Evolutionary conservation across 1,140 invertebrate species (phyloP).

Genomic region (Heliconius himera): DNA sequence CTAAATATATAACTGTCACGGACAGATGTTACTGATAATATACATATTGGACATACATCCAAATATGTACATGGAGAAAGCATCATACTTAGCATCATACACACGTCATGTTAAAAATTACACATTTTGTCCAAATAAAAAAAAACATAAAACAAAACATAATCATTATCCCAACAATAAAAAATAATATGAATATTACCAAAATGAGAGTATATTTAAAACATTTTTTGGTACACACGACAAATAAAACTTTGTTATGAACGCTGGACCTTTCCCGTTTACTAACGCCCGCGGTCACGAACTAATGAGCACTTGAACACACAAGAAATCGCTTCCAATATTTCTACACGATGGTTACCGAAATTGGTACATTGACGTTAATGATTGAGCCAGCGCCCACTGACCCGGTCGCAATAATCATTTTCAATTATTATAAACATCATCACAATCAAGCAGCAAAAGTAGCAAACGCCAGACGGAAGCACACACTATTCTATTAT

Average conservation of each 20-base stretch:
- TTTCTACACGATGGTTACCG: constrained; percentile 67
- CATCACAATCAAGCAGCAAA: background rate
- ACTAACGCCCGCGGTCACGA: constrained; percentile 54
- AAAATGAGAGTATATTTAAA: constrained; percentile 14
- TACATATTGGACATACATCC: background rate
- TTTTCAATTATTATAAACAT: constrained; percentile 31
- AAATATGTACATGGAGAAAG: background rate
- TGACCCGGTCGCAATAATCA: constrained; percentile 32
- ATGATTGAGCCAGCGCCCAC: constrained; percentile 46
- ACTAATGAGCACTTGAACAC: constrained; percentile 64
- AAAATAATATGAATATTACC: constrained; percentile 5
- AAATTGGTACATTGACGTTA: constrained; percentile 64
- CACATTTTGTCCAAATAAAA: background rate
- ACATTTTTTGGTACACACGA: constrained; percentile 23
- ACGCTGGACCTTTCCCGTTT: constrained; percentile 47
- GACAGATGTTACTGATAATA: background rate
- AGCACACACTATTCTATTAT: constrained; percentile 17
- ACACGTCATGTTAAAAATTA: background rate
- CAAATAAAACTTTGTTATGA: constrained; percentile 21
- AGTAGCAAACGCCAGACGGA: background rate
- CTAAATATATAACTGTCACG: background rate
- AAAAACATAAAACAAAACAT: background rate
- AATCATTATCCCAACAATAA: background rate
- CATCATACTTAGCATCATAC: background rate
- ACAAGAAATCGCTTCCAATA: constrained; percentile 65